A percentile compares a stretch with the other conserved stretches of the same genome.
These are phyloP conservation scores for Oncorhynchus keta DNA, from an alignment of 2,113 vertebrate species.

Conservation along the genomic window DNA sequence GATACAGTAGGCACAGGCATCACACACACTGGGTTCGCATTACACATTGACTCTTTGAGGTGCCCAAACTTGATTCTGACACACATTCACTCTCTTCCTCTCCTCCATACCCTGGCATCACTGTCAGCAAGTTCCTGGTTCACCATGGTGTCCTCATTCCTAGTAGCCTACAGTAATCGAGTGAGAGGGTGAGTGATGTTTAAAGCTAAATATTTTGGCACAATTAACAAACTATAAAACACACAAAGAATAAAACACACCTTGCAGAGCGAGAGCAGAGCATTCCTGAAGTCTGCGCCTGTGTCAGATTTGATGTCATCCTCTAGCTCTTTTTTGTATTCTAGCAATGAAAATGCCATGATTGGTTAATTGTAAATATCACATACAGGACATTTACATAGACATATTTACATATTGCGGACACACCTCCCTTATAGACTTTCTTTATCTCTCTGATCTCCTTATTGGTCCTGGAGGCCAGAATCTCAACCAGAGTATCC, in stretches of 20 bases:
- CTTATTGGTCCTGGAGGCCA: constrained; percentile 84
- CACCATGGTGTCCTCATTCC: constrained; percentile 76
- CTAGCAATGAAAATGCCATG: constrained; percentile 60
- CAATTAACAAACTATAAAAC: background rate
- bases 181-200: background rate
- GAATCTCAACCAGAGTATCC: constrained; percentile 86
- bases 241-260: constrained; percentile 54
- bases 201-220: no score
- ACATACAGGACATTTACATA: background rate
- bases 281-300: constrained; percentile 83
- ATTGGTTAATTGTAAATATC: background rate
- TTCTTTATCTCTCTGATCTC: constrained; percentile 79
- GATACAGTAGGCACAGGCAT: no score
- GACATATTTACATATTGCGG: background rate
- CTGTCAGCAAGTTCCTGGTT: constrained; percentile 83
- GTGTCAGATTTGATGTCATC: constrained; percentile 88
- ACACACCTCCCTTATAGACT: constrained; percentile 84
- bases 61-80: no score
- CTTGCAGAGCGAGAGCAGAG: constrained; percentile 85
- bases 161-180: constrained; percentile 72
- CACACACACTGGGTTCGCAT: no score
- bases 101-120: constrained; percentile 77
- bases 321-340: constrained; percentile 86
- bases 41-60: no score
- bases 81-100: no score